phyloP scores from a whole-genome alignment of 1,140 invertebrate genomes.

The Listronotus bonariensis region DNA sequence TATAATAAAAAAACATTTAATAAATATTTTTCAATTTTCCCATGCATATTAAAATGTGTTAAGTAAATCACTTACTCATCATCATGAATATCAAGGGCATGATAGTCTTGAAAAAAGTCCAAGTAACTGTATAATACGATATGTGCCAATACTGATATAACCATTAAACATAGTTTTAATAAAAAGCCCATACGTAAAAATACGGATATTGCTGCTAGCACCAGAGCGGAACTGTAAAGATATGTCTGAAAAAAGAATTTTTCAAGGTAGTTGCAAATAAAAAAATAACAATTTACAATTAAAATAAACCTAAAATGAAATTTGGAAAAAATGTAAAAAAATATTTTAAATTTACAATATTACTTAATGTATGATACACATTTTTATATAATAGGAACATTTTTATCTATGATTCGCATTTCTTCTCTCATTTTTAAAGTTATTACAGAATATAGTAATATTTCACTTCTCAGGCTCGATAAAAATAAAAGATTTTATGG shows the following conservation, averaged over 20 bases:
- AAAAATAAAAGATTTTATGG: too few relatives aligned
- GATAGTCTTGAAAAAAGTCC: slow-evolving; percentile 66
- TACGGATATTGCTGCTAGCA: slow-evolving; percentile 77
- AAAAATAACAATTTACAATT: too few relatives aligned
- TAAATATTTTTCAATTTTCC: too few relatives aligned
- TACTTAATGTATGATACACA: not conserved
- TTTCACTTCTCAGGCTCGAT: too few relatives aligned
- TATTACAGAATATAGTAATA: too few relatives aligned
- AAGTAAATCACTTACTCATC: slow-evolving; percentile 66
- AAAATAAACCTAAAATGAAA: too few relatives aligned
- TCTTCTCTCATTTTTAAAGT: too few relatives aligned
- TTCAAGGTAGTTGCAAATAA: too few relatives aligned
- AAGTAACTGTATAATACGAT: slow-evolving; percentile 66
- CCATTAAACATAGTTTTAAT: slow-evolving; percentile 79
- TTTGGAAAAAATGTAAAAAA: slow-evolving; percentile 19
- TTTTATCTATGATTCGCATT: not conserved
- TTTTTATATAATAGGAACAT: not conserved
- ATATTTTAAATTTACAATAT: slow-evolving; percentile 2
- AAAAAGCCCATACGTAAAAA: slow-evolving; percentile 84
- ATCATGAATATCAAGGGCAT: slow-evolving; percentile 51
- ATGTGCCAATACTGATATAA: slow-evolving; percentile 67
- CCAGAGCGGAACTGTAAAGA: slow-evolving; percentile 77
- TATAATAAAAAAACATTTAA: too few relatives aligned
- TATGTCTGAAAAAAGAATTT: slow-evolving; percentile 75
- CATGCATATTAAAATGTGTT: too few relatives aligned